Percentiles rank a stretch among this genome's conserved stretches.
These are phyloP conservation scores for Formica selysi DNA, from an alignment of 1,140 invertebrate genomes.

Conservation along the genomic window DNA sequence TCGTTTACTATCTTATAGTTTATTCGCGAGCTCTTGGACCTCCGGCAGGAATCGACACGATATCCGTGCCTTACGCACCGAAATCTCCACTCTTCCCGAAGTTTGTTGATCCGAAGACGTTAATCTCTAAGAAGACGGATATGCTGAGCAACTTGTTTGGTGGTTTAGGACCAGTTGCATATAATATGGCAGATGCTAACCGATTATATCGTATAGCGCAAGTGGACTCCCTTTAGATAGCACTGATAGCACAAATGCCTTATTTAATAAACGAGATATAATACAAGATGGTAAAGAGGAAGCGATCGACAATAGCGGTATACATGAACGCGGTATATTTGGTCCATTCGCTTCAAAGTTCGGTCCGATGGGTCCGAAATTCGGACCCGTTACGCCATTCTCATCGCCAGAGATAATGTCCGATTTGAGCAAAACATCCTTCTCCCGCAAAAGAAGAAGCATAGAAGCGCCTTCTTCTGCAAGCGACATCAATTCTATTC, in stretches of 20 bases:
- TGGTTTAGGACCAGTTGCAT: conserved; percentile 67
- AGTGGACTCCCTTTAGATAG: conserved; percentile 58
- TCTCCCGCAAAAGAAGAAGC: conserved; percentile 70
- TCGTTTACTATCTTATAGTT: conserved; percentile 59
- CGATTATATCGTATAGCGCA: conserved; percentile 33
- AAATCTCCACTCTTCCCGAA: conserved; percentile 81
- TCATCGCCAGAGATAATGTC: conserved; percentile 9
- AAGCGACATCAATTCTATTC: conserved; percentile 29
- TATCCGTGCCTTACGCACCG: conserved; percentile 78
- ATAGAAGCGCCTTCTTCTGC: conserved; percentile 10
- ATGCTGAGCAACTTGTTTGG: conserved; percentile 79
- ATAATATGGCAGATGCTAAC: conserved; percentile 41
- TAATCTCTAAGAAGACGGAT: conserved; percentile 81
- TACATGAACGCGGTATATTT: conserved; percentile 71
- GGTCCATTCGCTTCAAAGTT: conserved; percentile 73
- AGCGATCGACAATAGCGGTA: conserved; percentile 21
- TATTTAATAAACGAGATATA: conserved; percentile 1
- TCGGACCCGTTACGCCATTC: conserved; percentile 49
- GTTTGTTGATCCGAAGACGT: conserved; percentile 80
- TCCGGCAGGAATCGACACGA: conserved; percentile 71
- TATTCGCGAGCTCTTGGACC: conserved; percentile 78
- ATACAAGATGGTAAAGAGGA: conserved; percentile 21
- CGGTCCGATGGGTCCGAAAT: conserved; percentile 48
- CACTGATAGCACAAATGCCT: conserved; percentile 7
- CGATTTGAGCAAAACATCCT: conserved; percentile 11